Evolutionary conservation across 2,888 invertebrate genomes (phyloP), one percentile per base, ranked within the genome.

Genomic region (Hirtodrosophila cameraria): DNA sequence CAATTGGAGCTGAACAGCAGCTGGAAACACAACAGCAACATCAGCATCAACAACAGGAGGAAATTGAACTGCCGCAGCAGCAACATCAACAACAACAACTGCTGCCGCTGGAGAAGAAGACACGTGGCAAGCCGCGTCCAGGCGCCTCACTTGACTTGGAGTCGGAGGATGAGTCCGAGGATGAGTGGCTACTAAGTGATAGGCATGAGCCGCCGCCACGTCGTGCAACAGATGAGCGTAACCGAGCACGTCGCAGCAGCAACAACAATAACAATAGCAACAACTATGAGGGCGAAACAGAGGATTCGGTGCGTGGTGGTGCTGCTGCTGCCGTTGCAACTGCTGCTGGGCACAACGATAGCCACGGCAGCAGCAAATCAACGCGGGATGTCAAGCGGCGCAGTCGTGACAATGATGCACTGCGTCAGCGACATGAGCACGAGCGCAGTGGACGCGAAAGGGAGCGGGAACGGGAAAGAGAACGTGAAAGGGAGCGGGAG

Each of bases 261-360:
- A 80, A 74, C 25, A 92, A 69, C 36, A 82, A 81, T 52, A 72
- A 81, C 28, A 92, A 75, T 31, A 80, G 66, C 45, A 92, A 82
- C 49, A 94, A 94, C 88, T 94, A 94, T 0, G 94, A 94, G 55
- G 93, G 93, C 89, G 94, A 93, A 88, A 94, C 94, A 79, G 94
- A 94, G 88, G 92, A 93, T 59, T 90, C 91, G 0, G 68, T 78
- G 9, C 85, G 89, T 6, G 86, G 87, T 30, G 88, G 88, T 8
- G 36, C 23, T 0, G 60, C 38, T 16, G 64, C 39, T 43, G 67
- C 20, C 54, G 59, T 12, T 48, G 65, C 13, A n/a, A n/a, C n/a
- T 45, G 54, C 11, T 4, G 15, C 18, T 6, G 49, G 41, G 0
- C 69, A 46, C 33, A 74, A 45, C 7, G 72, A 70, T 3, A 73